These are phyloP conservation scores for Eubasilissa splendida DNA, from an alignment of 2,888 invertebrate species.

Conservation along the genomic window DNA sequence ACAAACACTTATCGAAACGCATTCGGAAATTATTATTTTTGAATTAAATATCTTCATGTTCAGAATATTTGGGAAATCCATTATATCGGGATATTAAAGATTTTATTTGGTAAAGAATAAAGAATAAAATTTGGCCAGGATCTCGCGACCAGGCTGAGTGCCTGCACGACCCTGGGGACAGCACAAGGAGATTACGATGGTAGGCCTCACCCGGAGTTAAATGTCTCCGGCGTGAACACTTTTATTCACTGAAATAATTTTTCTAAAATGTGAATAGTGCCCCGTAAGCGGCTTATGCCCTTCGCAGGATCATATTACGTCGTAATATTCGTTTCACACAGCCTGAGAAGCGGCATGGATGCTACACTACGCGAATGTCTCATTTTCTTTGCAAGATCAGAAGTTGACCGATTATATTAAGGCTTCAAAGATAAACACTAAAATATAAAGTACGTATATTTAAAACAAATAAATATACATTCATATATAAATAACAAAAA, in stretches of 20 bases:
- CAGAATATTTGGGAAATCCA: not conserved
- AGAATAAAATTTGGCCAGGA: not conserved
- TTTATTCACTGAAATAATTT: slow-evolving; percentile 37
- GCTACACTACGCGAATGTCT: no score
- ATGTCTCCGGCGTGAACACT: slow-evolving; percentile 30
- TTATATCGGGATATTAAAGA: no score
- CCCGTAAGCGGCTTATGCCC: slow-evolving; percentile 40
- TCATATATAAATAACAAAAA: no score
- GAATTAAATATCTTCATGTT: not conserved
- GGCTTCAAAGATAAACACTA: no score
- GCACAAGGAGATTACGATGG: slow-evolving; percentile 35
- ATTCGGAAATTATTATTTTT: not conserved
- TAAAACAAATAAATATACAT: no score
- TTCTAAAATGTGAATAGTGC: slow-evolving; percentile 43
- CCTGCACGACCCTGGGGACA: slow-evolving; percentile 25
- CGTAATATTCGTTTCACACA: no score
- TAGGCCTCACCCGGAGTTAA: slow-evolving; percentile 20
- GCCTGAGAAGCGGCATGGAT: no score
- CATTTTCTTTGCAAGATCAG: no score
- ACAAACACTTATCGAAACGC: no score
- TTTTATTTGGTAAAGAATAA: not conserved
- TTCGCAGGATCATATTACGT: not conserved
- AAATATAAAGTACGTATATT: no score
- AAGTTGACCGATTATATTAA: no score
- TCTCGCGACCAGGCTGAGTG: not conserved